Conservation (phyloP, 2,113 vertebrate species). For the Scartelaos histophorus region DNA sequence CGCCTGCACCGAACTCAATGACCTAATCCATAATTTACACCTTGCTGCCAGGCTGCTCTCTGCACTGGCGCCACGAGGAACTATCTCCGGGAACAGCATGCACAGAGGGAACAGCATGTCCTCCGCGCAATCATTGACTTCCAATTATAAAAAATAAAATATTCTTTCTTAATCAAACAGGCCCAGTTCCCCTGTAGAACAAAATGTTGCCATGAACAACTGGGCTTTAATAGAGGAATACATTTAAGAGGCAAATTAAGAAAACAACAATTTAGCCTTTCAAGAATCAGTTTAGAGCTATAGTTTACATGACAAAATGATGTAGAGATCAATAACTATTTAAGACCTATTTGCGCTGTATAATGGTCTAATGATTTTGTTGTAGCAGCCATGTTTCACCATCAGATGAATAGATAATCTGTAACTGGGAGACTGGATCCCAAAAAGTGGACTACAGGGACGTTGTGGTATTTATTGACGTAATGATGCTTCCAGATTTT, state of each 20-base stretch:
- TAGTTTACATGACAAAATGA: background rate
- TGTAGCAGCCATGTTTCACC: background rate
- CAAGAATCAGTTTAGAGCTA: background rate
- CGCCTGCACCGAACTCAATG: conserved; percentile 41
- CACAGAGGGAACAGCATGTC: conserved; percentile 56
- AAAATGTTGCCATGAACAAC: background rate
- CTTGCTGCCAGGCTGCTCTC: conserved; percentile 58
- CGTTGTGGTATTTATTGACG: background rate
- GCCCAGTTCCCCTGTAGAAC: background rate
- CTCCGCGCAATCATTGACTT: conserved; percentile 14
- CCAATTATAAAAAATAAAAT: background rate
- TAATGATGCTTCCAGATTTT: background rate
- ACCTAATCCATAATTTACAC: conserved; percentile 76
- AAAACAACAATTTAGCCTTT: background rate
- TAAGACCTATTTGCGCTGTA: background rate
- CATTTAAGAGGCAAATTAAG: background rate
- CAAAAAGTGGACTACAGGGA: background rate
- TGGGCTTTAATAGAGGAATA: background rate
- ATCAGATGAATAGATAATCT: background rate
- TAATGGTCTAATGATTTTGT: background rate
- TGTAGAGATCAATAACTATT: background rate
- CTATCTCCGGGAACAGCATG: conserved; percentile 57
- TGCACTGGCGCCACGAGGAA: conserved; percentile 57
- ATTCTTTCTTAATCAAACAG: background rate
- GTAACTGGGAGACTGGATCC: background rate